A percentile compares a stretch with the other conserved stretches of the same genome.
These are phyloP conservation scores for Bathynomus jamesi DNA, from an alignment of 1,140 invertebrate species.

Conservation along the genomic window DNA sequence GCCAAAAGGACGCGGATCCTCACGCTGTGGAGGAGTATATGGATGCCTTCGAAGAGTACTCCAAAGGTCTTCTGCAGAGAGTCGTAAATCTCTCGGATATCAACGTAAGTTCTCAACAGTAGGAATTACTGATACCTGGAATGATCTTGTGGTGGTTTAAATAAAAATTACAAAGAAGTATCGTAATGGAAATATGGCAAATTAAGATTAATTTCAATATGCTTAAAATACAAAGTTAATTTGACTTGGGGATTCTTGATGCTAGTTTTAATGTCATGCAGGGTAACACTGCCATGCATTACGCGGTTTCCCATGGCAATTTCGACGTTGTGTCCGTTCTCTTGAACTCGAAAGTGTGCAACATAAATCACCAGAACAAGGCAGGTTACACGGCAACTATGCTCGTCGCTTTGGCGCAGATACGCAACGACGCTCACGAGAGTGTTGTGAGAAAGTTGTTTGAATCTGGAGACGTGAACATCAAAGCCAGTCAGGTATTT, in stretches of 20 bases:
- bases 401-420: constrained; percentile 71
- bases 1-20: constrained; percentile 61
- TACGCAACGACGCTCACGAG: constrained; percentile 39
- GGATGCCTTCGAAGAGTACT: constrained; percentile 72
- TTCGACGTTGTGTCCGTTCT: constrained; percentile 85
- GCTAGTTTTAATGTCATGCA: constrained; percentile 39
- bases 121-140: too few species aligned
- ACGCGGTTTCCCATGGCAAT: constrained; percentile 88
- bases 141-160: too few species aligned
- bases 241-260: too few species aligned
- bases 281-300: constrained; percentile 94
- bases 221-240: too few species aligned
- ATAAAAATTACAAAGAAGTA: too few species aligned
- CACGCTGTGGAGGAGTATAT: constrained; percentile 75
- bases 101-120: constrained; percentile 69
- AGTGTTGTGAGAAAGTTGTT: constrained; percentile 31
- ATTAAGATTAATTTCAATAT: too few species aligned
- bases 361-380: constrained; percentile 78
- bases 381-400: constrained; percentile 88
- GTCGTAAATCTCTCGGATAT: constrained; percentile 76
- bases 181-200: too few species aligned
- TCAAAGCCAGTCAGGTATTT: constrained; percentile 34
- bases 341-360: constrained; percentile 83
- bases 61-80: constrained; percentile 61
- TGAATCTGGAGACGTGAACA: constrained; percentile 34